These are phyloP conservation scores for Melipona beecheii DNA, from an alignment of 2,888 invertebrate genomes.

Conservation along the genomic window DNA sequence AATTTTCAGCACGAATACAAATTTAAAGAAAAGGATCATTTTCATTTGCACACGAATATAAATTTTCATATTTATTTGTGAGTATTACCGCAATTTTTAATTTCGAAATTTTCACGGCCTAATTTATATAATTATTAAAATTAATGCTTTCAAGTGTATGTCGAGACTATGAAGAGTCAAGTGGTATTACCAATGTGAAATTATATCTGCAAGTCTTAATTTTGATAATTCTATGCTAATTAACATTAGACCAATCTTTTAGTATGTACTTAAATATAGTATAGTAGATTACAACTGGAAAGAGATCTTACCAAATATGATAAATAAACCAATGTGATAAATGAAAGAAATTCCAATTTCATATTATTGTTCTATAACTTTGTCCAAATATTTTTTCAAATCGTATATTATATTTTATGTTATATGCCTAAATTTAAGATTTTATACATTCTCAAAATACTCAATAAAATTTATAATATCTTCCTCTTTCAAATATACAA, in stretches of 20 bases:
- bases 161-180: background rate
- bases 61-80: background rate
- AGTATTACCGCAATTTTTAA: background rate
- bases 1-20: conserved; percentile 32
- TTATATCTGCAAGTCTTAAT: background rate
- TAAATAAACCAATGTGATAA: too few relatives aligned
- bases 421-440: too few relatives aligned
- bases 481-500: too few relatives aligned
- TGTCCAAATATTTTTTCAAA: too few relatives aligned
- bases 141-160: background rate
- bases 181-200: background rate
- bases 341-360: background rate
- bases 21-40: background rate
- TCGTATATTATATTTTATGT: too few relatives aligned
- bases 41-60: background rate
- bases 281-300: background rate
- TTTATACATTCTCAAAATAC: too few relatives aligned
- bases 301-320: background rate
- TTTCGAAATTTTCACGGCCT: background rate
- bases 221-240: background rate
- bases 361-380: background rate
- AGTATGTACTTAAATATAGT: background rate
- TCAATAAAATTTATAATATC: too few relatives aligned
- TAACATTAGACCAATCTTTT: background rate
- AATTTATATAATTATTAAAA: background rate